Conservation (phyloP, 2,888 invertebrate genomes). For the Scaptodrosophila latifasciaeformis region DNA sequence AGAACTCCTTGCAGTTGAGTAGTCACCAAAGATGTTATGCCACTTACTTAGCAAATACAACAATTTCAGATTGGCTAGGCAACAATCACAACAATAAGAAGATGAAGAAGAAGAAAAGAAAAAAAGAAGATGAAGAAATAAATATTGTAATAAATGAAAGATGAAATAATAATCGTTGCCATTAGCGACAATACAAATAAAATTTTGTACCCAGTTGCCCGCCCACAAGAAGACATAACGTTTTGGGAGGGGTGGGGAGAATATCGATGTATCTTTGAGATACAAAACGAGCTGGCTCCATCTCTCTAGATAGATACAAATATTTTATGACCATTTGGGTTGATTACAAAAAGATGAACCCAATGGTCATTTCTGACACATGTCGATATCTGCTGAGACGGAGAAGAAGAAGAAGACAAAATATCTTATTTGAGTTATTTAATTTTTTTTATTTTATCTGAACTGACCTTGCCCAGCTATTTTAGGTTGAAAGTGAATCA, state of each 20-base stretch:
- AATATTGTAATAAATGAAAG: slow-evolving; percentile 36
- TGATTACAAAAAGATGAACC: slow-evolving; percentile 13
- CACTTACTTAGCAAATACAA: slow-evolving; percentile 16
- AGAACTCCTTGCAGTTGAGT: slow-evolving; percentile 13
- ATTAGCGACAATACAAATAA: slow-evolving; percentile 29
- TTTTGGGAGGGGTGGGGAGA: no score
- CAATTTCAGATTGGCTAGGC: not conserved
- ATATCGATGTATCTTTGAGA: no score
- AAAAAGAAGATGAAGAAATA: not conserved
- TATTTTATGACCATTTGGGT: slow-evolving; percentile 5
- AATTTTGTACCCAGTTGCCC: not conserved
- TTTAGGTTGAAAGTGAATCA: no score
- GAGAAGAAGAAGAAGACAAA: not conserved
- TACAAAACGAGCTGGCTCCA: no score
- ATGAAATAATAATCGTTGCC: slow-evolving; percentile 39
- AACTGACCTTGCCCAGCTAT: no score
- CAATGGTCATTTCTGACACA: slow-evolving; percentile 28
- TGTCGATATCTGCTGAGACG: slow-evolving; percentile 26
- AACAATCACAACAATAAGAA: slow-evolving; percentile 9
- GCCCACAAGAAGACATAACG: not conserved
- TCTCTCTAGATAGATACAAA: no score
- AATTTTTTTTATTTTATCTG: no score
- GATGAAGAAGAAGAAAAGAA: not conserved
- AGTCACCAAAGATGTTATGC: slow-evolving; percentile 7
- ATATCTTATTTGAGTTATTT: no score